phyloP scores from a whole-genome alignment of 1,140 invertebrate genomes.

The Heliconius hermathena region DNA sequence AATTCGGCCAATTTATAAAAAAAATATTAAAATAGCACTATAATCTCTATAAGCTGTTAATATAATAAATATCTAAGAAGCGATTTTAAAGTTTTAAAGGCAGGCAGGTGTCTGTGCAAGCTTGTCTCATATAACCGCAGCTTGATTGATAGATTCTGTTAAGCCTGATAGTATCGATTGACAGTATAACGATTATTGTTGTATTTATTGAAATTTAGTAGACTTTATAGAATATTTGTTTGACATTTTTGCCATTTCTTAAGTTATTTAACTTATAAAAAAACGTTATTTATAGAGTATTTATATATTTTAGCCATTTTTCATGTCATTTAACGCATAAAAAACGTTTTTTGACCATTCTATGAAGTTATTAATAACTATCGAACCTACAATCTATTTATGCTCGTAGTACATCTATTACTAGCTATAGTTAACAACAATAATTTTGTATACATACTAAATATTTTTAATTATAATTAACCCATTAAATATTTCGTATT shows the following conservation, averaged over 20 bases:
- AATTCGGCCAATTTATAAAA: neutral
- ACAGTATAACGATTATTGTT: constrained; percentile 5
- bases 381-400: neutral
- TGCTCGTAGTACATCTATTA: neutral
- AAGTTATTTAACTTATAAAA: neutral
- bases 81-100: neutral
- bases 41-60: neutral
- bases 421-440: too few relatives aligned
- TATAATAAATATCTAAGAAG: neutral
- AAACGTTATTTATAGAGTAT: neutral
- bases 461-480: too few relatives aligned
- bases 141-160: constrained; percentile 9
- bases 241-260: neutral
- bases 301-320: neutral
- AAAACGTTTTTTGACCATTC: neutral
- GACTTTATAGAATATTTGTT: neutral
- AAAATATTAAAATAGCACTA: neutral
- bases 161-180: constrained; percentile 4
- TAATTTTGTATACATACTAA: too few relatives aligned
- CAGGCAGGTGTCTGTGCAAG: neutral
- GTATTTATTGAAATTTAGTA: constrained; percentile 5
- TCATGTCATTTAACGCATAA: neutral
- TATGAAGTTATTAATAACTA: neutral
- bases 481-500: too few relatives aligned
- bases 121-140: neutral